Conservation (phyloP, 2,797 vertebrate species). For the Neosilurus mollespiculum region DNA sequence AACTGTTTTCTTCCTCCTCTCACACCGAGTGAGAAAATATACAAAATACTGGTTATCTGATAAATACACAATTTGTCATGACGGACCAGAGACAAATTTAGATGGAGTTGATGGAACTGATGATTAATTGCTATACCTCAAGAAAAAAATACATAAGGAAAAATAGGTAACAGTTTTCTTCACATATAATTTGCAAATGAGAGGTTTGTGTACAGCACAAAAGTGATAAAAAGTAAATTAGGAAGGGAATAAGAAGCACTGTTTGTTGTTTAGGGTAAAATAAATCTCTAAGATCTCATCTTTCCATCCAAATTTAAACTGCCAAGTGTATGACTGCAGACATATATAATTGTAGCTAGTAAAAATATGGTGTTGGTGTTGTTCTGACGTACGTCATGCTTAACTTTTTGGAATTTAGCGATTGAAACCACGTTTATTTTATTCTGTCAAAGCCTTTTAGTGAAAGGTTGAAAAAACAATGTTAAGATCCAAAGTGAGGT, state of each 20-base stretch:
- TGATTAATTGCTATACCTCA: constrained; percentile 36
- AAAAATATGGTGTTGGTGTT: neutral
- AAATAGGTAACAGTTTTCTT: neutral
- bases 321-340: neutral
- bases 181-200: neutral
- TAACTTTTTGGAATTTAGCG: no score
- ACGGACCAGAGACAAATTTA: constrained; percentile 49
- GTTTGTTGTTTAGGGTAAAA: neutral
- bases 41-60: constrained; percentile 56
- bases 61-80: constrained; percentile 64
- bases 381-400: neutral
- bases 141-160: neutral
- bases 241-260: neutral
- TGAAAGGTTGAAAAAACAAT: constrained; percentile 50
- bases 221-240: neutral
- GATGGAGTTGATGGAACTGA: constrained; percentile 28
- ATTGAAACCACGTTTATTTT: neutral
- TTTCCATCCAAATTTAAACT: neutral
- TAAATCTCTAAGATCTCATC: neutral
- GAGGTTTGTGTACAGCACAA: neutral
- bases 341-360: neutral
- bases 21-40: constrained; percentile 58
- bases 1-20: constrained; percentile 61
- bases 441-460: constrained; percentile 37
- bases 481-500: constrained; percentile 58